A percentile compares a stretch with the other conserved stretches of the same genome.
Conservation (phyloP, 2,113 vertebrate species). For the Carettochelys insculpta region DNA sequence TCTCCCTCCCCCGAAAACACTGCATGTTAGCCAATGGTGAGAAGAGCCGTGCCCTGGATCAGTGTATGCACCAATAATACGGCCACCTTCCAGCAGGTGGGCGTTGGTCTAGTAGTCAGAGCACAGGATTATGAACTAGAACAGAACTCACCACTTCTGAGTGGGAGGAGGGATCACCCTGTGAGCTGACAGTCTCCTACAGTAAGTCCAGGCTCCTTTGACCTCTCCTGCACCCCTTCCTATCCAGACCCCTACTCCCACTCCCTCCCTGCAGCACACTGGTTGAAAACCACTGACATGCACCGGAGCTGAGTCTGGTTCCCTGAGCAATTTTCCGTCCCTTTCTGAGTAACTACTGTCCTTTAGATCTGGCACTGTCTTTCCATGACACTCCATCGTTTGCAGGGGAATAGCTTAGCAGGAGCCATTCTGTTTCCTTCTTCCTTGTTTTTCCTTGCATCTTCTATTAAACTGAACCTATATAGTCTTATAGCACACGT, state of each 20-base stretch:
- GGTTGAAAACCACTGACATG: too few relatives aligned
- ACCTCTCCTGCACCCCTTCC: too few relatives aligned
- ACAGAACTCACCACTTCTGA: background rate
- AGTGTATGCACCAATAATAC: background rate
- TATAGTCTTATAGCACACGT: conserved; percentile 63
- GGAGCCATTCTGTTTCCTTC: conserved; percentile 33
- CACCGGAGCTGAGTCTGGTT: background rate
- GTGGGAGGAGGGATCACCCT: background rate
- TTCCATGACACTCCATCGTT: background rate
- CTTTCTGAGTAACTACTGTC: background rate
- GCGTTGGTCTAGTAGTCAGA: background rate
- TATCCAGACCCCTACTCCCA: too few relatives aligned
- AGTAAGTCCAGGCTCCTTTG: background rate
- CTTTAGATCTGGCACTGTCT: background rate
- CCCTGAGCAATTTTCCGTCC: background rate
- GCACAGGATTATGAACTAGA: background rate
- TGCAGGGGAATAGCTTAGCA: background rate
- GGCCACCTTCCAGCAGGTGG: background rate
- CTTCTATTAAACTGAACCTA: conserved; percentile 57
- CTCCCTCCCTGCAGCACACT: too few relatives aligned
- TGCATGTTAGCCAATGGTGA: background rate
- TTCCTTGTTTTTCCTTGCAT: conserved; percentile 55
- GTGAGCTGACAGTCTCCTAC: background rate
- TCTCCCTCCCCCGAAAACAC: background rate
- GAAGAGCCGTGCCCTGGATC: background rate